Base-by-base conservation (phyloP, 2,113 vertebrate genomes). In the Aplodontia rufa region DNA sequence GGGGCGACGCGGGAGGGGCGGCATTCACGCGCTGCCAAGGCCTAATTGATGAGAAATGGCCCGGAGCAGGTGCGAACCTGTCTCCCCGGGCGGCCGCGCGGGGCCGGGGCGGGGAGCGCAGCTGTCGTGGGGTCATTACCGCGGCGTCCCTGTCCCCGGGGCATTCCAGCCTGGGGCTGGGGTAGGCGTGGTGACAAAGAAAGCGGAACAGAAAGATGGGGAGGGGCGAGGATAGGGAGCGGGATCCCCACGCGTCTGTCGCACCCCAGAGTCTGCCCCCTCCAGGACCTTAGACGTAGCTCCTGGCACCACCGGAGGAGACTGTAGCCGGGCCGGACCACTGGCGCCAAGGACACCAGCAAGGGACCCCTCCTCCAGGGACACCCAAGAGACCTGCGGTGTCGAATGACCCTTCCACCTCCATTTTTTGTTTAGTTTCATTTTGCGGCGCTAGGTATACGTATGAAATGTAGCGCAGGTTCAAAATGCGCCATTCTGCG, bases 61-160 rank as follows among this genome's bases (percentile, higher is more conserved):
- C 98, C 97, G 78, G 94, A 98, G 98, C 98, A 98, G 98, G 98
- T 99, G 98, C 96, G 98, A 98, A 98, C 98, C 98, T 98, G 98
- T 97, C 98, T 98, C 28, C 91, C 78, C n/a, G 84, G 98, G 98
- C 98, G 97, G 98, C 96, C 94, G 96, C 98, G 93, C 53, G 35
- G 80, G 81, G 75, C 74, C 26, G 24, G 69, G 91, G 91, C 96
- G 22, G 64, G 91, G 87, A 96, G 95, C 84, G 91, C 98, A 98
- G 98, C 98, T 98, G 98, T 97, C 97, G 97, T 87, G 69, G 95
- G 98, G 98, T 97, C 97, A 96, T 98, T 93, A 96, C 97, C 81
- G 58, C 40, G 7, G 0, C 55, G 45, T 72, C 58, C n/a, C n/a
- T n/a, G 2, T 66, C 96, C 97, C 94, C 12, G 22, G 89, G 97